Evolutionary conservation across 2,888 invertebrate species (phyloP).

Genomic region (Coleophora flavipennella): DNA sequence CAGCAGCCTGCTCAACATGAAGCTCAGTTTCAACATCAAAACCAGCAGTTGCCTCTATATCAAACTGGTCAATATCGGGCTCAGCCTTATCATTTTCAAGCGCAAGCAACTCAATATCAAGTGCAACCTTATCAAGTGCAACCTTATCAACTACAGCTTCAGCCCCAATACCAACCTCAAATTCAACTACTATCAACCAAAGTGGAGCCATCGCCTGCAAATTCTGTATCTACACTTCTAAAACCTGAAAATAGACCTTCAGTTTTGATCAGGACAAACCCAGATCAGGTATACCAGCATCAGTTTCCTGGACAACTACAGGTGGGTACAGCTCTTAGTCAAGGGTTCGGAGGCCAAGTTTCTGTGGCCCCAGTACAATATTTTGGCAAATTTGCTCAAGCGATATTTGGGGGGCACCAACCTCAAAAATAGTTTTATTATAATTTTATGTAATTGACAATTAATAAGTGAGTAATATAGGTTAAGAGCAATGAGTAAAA

Average conservation of each 20-base stretch:
- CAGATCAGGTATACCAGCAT: conserved; percentile 12
- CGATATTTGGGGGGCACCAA: conserved; percentile 30
- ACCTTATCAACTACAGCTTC: background rate
- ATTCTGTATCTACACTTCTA: conserved; percentile 9
- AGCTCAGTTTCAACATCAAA: conserved; percentile 9
- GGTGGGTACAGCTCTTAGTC: conserved; percentile 4
- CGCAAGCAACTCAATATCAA: conserved; percentile 3
- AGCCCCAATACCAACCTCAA: background rate
- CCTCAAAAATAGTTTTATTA: conserved; percentile 12
- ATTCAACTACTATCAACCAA: conserved; percentile 6
- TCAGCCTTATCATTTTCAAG: conserved; percentile 12
- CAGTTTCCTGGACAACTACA: conserved; percentile 20
- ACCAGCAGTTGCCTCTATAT: background rate
- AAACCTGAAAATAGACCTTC: conserved; percentile 11
- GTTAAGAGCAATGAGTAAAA: conserved; percentile 10
- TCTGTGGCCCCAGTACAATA: conserved; percentile 40
- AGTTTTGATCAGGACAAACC: background rate
- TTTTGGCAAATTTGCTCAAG: conserved; percentile 46
- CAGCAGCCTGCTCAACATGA: conserved; percentile 12
- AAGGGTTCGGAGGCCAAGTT: too few species aligned
- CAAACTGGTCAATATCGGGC: conserved; percentile 1
- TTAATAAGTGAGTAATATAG: background rate
- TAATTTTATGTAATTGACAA: conserved; percentile 2
- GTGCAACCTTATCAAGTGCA: background rate
- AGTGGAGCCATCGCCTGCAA: conserved; percentile 1